Evolutionary conservation across 2,113 vertebrate species (phyloP).

Genomic region (Syngnathus floridae): DNA sequence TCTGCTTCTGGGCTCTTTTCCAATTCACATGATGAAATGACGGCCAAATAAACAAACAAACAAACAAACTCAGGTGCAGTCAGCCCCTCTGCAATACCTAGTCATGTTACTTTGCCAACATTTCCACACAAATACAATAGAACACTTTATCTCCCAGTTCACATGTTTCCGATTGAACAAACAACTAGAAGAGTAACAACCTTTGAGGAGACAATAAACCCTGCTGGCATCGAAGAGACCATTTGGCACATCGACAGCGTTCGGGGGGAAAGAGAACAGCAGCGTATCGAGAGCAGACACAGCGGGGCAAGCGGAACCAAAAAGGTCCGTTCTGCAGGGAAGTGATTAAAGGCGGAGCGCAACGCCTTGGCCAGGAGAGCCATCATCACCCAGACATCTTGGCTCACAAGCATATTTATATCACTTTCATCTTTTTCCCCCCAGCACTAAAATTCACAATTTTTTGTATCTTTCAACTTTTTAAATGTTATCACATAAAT

Average conservation of each 20-base stretch:
- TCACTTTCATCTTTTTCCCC: too few relatives aligned
- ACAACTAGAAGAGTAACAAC: neutral
- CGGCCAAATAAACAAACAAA: slow-evolving; percentile 36
- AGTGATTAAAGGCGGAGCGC: slow-evolving; percentile 38
- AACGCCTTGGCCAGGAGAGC: slow-evolving; percentile 26
- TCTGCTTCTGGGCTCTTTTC: slow-evolving; percentile 54
- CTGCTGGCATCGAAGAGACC: neutral
- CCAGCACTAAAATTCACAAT: too few relatives aligned
- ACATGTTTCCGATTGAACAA: neutral
- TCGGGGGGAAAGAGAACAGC: slow-evolving; percentile 19
- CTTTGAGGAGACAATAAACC: neutral
- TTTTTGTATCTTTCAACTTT: neutral
- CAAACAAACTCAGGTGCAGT: slow-evolving; percentile 58
- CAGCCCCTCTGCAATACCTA: neutral
- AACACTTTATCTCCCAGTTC: neutral
- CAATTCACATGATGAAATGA: slow-evolving; percentile 53
- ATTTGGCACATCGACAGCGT: slow-evolving; percentile 11
- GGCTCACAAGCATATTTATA: neutral
- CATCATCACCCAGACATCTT: slow-evolving; percentile 34
- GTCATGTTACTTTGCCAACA: neutral
- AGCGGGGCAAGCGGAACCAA: slow-evolving; percentile 38
- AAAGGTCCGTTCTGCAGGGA: slow-evolving; percentile 40
- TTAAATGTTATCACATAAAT: neutral
- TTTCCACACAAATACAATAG: neutral
- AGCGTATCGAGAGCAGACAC: slow-evolving; percentile 28